These are phyloP conservation scores for Ciconia maguari DNA, from an alignment of 2,113 vertebrate genomes.

Conservation along the genomic window DNA sequence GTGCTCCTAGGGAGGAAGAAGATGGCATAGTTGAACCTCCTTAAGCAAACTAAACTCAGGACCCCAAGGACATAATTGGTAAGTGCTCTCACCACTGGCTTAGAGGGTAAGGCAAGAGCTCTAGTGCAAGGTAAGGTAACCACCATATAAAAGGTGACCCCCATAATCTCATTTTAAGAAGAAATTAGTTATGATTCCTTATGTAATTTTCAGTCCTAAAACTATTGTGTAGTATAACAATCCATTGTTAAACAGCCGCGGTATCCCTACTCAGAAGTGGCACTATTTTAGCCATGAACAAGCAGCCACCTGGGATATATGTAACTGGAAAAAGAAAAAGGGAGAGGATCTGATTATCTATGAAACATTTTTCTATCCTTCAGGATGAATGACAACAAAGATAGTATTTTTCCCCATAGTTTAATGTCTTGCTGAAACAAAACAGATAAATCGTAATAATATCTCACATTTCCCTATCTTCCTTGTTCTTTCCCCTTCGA, in stretches of 20 bases:
- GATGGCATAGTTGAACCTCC: neutral
- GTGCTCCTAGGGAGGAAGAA: neutral
- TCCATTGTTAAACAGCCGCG: neutral
- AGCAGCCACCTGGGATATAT: neutral
- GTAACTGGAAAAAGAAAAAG: neutral
- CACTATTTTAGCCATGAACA: neutral
- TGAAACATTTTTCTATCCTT: neutral
- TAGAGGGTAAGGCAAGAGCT: neutral
- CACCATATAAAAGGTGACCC: neutral
- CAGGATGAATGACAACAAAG: slow-evolving; percentile 14
- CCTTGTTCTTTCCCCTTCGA: neutral
- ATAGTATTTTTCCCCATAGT: neutral
- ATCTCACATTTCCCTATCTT: neutral
- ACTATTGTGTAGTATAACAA: neutral
- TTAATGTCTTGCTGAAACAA: neutral
- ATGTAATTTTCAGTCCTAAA: neutral
- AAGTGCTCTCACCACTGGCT: neutral
- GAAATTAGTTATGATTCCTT: neutral
- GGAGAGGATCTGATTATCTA: neutral
- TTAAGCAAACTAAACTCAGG: neutral
- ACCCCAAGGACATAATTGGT: neutral
- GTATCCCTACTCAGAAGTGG: neutral
- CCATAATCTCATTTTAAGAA: neutral
- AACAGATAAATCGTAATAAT: neutral
- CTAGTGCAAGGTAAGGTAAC: neutral